A percentile compares a stretch with the other conserved stretches of the same genome.
phyloP scores from a whole-genome alignment of 1,140 invertebrate genomes.

The Pseudobourletiella spinata region DNA sequence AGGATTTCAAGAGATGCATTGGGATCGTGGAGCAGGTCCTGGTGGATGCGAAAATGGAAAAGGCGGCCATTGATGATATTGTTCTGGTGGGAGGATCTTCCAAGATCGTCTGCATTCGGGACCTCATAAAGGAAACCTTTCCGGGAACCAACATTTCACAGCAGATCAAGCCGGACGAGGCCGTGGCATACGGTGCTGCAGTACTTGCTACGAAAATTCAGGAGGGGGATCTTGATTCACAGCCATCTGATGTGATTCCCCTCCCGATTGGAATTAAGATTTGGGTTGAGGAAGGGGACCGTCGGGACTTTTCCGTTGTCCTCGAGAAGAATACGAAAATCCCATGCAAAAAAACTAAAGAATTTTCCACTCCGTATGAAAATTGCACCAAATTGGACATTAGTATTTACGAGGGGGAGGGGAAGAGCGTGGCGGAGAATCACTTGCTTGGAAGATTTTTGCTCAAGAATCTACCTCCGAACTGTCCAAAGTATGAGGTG shows the following conservation, averaged over 20 bases:
- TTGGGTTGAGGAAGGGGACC: constrained; percentile 42
- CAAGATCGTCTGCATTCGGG: constrained; percentile 16
- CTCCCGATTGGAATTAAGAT: constrained; percentile 53
- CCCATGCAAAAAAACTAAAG: constrained; percentile 51
- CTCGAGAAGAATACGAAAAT: constrained; percentile 48
- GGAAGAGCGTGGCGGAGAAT: background rate
- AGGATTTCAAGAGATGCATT: constrained; percentile 45
- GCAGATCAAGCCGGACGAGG: constrained; percentile 47
- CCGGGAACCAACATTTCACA: constrained; percentile 32
- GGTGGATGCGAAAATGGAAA: constrained; percentile 49
- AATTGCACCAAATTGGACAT: constrained; percentile 49
- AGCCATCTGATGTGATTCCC: constrained; percentile 47
- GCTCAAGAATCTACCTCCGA: constrained; percentile 15
- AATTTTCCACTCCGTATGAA: constrained; percentile 53
- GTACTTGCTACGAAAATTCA: constrained; percentile 54
- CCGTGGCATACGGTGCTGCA: constrained; percentile 49
- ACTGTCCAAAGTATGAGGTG: background rate
- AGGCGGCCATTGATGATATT: constrained; percentile 37
- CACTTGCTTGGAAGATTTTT: constrained; percentile 17
- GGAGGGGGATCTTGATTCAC: constrained; percentile 51
- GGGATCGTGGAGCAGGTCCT: constrained; percentile 53
- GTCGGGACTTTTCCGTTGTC: constrained; percentile 44
- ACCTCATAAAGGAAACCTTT: constrained; percentile 16
- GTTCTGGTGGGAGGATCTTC: constrained; percentile 29
- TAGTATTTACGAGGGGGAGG: constrained; percentile 38